Base-by-base conservation (phyloP, 1,140 invertebrate genomes). In the Diachasmimorpha longicaudata region DNA sequence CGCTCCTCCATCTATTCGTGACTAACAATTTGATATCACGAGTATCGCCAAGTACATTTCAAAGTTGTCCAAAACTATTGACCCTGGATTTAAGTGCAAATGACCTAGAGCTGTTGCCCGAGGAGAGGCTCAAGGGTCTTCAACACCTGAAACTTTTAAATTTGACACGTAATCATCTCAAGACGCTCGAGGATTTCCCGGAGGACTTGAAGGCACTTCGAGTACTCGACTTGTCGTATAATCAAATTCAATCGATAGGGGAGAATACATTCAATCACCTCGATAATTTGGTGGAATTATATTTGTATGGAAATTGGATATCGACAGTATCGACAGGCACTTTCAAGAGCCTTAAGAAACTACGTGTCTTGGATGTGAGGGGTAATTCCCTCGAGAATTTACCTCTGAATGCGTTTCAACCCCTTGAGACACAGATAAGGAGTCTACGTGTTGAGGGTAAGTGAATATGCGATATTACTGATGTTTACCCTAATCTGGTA, bases 11-110 rank as follows among this genome's bases (percentile, higher is more conserved):
- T 80, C 89, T 97, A n/a, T 93, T 92, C 77, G 85, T 98, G 44
- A 89, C 91, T 2, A 90, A 92, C 76, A 97, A 97, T 85, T 90
- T 92, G 76, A 95, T 98, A 37, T 92, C 92, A 4, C 90, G 94
- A 75, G 91, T 97, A 68, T 97, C 96, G 0, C 95, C 96, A 0
- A 94, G 95, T 1, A 94, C 96, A 39, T 97, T 98, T 84, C 91
- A 92, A 44, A 92, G 92, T 75, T 86, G 97, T n/a, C 91, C 92
- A 14, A 93, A 93, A 83, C 89, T 98, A 44, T 88, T 94, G n/a
- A 93, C 92, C 0, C 90, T 98, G 6, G 95, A 97, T 86, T 88
- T 98, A 16, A 95, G 95, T 70, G 89, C 92, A 72, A 97, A 98
- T 85, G 93, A 95, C 81, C 84, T 97, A 78, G 96, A 97, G 85